Evolutionary conservation across 2,888 invertebrate genomes (phyloP), one percentile per base, ranked within the genome.

Genomic region (Aplocera efformata): DNA sequence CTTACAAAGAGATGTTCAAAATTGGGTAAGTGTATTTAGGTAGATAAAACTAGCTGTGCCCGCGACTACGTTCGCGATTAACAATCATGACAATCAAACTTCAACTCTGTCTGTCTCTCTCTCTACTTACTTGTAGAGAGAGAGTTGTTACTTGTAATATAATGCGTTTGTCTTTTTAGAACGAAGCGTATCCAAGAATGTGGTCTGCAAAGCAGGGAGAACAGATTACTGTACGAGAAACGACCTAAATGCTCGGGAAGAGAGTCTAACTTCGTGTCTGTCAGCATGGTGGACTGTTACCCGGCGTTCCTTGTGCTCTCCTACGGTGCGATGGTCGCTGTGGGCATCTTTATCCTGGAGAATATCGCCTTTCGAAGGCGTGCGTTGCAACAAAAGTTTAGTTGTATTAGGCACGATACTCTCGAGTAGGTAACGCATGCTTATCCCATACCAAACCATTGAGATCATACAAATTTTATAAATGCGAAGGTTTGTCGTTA

Each of bases 241-340:
- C 90, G 90, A 55, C 93, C 94, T 0, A 79, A 79, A 48, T 94
- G 93, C 55, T 73, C 80, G 0, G 90, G 90, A 4, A 91, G 92
- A 53, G 81, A 78, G 23, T 89, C 89, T 0, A 86, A 79, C 49
- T 93, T 93, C 60, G 83, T 93, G 8, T 93, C 91, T 21, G 93
- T 93, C 23, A 91, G 91, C 50, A 83, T 92, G 65, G 88, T 91
- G 0, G 92, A 92, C 59, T 91, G 90, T 50, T 90, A 90, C 56
- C 86, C 86, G 0, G 84, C 83, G 0, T 38, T 88, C 2, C 54
- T 86, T 1, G 74, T 83, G 20, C 48, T 88, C 1, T 64, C 69
- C 0, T 86, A 86, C 48, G 86, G 86, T 13, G 39, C 58, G 4
- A 20, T 78, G 0, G 31, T 72, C 1, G 68, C 85, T n/a, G 10